A percentile compares a stretch with the other conserved stretches of the same genome.
Conservation (phyloP, 2,113 vertebrate genomes). For the Eonycteris spelaea region DNA sequence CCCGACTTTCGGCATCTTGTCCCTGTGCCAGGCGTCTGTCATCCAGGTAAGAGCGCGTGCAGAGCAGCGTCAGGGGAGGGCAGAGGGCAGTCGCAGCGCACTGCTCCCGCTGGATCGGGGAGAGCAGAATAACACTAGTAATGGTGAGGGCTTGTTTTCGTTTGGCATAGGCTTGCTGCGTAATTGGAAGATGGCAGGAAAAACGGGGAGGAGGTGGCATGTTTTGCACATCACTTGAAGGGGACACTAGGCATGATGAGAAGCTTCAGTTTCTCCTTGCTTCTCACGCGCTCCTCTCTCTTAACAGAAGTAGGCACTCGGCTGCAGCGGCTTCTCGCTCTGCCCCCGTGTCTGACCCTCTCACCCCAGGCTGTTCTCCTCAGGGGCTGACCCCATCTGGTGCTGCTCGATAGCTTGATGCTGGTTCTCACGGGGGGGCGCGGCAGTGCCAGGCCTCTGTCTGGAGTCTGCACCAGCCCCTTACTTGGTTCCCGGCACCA, state of each 20-base stretch:
- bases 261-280: not conserved
- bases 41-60: not conserved
- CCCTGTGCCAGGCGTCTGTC: not conserved
- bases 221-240: not conserved
- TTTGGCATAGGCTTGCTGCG: not conserved
- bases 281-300: not conserved
- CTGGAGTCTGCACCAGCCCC: not conserved
- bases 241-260: not conserved
- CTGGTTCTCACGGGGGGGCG: not conserved
- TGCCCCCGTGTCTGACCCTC: not conserved
- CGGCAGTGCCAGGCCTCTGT: not conserved
- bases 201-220: rapidly evolving
- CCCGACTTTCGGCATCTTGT: not conserved
- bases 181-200: not conserved
- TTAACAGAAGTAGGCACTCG: rapidly evolving
- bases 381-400: not conserved
- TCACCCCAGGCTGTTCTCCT: not conserved
- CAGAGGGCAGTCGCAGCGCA: not conserved
- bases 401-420: not conserved
- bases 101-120: rapidly evolving
- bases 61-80: no score
- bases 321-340: not conserved
- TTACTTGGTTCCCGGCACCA: not conserved
- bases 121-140: not conserved
- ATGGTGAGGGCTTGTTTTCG: rapidly evolving